These are phyloP conservation scores for Arizona elegans DNA, from an alignment of 2,113 vertebrate genomes.

Conservation along the genomic window DNA sequence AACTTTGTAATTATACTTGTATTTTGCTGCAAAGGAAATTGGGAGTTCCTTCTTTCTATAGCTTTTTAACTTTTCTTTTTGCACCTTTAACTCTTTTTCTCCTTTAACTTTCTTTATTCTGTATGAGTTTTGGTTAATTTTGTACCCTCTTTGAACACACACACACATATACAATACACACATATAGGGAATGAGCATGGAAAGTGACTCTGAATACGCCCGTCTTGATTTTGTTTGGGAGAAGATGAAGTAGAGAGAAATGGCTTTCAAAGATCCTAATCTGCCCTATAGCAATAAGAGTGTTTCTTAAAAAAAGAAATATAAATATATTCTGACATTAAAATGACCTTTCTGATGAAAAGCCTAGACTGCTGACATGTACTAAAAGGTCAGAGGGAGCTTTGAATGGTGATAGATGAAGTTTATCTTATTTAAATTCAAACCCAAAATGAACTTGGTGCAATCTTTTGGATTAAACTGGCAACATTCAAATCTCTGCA, in stretches of 20 bases:
- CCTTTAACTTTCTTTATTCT: background rate
- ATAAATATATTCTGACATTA: conserved; percentile 42
- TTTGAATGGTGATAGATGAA: conserved; percentile 51
- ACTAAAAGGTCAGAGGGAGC: conserved; percentile 55
- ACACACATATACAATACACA: too few relatives aligned
- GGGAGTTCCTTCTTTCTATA: background rate
- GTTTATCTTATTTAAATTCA: conserved; percentile 68
- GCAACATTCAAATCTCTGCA: conserved; percentile 70
- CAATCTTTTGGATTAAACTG: conserved; percentile 68
- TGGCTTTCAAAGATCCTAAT: background rate
- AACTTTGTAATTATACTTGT: background rate
- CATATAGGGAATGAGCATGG: background rate
- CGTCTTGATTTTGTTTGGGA: background rate
- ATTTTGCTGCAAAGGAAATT: background rate
- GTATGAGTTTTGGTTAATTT: background rate
- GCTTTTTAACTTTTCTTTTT: background rate
- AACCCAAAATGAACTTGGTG: conserved; percentile 63
- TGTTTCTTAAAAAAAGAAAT: conserved; percentile 20
- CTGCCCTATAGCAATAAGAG: background rate
- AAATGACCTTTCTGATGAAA: conserved; percentile 28
- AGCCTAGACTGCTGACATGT: conserved; percentile 30
- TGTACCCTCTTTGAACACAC: background rate
- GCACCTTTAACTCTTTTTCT: background rate
- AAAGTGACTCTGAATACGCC: background rate
- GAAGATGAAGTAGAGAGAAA: background rate